Percentiles rank a stretch among this genome's conserved stretches.
Conservation (phyloP, 2,113 vertebrate species). For the Ceyx cyanopectus region DNA sequence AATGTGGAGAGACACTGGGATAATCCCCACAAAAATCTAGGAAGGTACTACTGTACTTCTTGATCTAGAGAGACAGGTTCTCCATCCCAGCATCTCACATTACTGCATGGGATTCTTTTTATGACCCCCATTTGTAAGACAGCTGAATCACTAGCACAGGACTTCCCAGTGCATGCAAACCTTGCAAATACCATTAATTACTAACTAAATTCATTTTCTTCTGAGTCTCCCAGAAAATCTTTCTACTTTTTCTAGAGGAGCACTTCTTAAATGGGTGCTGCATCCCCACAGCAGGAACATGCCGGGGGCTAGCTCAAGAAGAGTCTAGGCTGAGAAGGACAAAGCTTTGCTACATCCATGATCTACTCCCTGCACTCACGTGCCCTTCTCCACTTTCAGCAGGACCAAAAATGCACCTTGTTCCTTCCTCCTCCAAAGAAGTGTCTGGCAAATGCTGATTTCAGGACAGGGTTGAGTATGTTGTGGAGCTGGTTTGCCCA, state of each 20-base stretch:
- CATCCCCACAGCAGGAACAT: neutral
- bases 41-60: neutral
- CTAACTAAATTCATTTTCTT: neutral
- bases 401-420: neutral
- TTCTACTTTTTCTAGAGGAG: neutral
- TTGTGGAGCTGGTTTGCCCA: rapidly evolving
- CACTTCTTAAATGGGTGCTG: neutral
- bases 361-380: neutral
- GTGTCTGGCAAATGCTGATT: neutral
- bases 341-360: neutral
- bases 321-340: neutral
- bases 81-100: neutral
- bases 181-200: slow-evolving; percentile 31
- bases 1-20: neutral
- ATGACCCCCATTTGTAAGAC: neutral
- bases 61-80: neutral
- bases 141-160: neutral
- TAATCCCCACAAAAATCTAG: neutral
- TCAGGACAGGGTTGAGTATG: neutral
- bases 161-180: neutral
- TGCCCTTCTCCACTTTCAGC: neutral
- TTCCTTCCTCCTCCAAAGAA: neutral
- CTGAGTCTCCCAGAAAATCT: neutral
- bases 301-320: neutral
- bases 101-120: neutral